Evolutionary conservation across 2,888 invertebrate genomes (phyloP).

Genomic region (Cosmopolites sordidus): DNA sequence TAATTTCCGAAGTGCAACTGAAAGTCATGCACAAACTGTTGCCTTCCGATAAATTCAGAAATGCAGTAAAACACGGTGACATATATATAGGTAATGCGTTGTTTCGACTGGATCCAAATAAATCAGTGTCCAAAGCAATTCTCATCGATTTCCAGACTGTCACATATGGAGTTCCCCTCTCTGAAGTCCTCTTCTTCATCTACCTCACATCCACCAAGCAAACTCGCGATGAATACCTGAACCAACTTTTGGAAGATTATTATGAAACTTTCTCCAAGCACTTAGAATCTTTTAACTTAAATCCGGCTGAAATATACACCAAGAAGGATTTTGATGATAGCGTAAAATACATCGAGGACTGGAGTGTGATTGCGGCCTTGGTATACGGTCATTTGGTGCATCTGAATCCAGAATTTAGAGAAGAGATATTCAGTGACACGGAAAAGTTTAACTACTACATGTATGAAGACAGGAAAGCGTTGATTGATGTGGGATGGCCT

Average conservation of each 20-base stretch:
- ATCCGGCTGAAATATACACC: neutral
- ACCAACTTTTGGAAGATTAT: neutral
- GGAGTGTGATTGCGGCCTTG: neutral
- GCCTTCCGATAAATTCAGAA: constrained; percentile 43
- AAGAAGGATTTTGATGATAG: neutral
- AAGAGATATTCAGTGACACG: constrained; percentile 9
- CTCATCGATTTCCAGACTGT: neutral
- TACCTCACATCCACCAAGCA: neutral
- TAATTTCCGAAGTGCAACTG: neutral
- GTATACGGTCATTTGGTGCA: constrained; percentile 5
- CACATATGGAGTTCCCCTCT: neutral
- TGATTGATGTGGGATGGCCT: constrained; percentile 11
- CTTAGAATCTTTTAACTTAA: neutral
- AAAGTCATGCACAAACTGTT: constrained; percentile 18
- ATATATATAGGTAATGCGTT: constrained; percentile 40
- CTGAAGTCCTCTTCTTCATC: constrained; percentile 1
- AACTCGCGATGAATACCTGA: neutral
- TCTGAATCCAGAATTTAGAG: constrained; percentile 15
- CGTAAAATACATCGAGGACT: constrained; percentile 1
- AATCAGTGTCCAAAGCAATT: constrained; percentile 24
- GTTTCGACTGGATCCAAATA: constrained; percentile 28
- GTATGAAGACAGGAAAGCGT: neutral
- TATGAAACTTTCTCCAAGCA: neutral
- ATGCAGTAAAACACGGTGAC: constrained; percentile 43
- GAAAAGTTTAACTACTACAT: constrained; percentile 13